Base-by-base conservation (phyloP, 2,888 invertebrate genomes). In the Acanthococcus lagerstroemiae region DNA sequence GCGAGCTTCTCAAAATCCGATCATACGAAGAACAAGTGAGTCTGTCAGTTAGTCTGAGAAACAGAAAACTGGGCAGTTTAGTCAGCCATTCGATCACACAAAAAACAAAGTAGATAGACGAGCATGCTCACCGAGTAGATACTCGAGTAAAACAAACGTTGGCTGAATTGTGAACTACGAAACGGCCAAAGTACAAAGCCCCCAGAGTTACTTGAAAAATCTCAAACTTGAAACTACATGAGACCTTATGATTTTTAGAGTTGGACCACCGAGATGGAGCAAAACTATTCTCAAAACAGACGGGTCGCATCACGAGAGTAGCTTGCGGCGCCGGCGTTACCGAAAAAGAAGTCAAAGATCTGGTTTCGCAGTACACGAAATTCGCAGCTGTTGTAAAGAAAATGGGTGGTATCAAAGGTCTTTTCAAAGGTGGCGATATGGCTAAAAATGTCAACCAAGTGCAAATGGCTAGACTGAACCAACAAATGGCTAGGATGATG, bases 401-500 rank as follows among this genome's bases (percentile, higher is more conserved):
- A 78, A 99, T 99, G 97, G 99, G 99, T 65, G 97, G 97, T 68
- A 97, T 99, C 71, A 99, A 99, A 76, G 97, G 97, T 19, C 80
- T 99, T 24, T 99, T 99, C 78, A 97, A 95, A 80, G 93, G 95
- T 67, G 97, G 97, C 44, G 97, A 99, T 75, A 95, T 97, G 87
- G 88, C 93, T 3, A 97, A 96, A 78, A 99, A 99, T 78, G 95
- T 99, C 0, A 99, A 99, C 78, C 95, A 92, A 71, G 87, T 87
- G 37, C 97, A 99, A 80, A 97, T 99, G 95, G 92, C 94, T 0
- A 96, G 96, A 78, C 81, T 99, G 9, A 97, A 99, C 78, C 95
- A 96, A 77, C 96, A 99, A 80, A 97, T 99, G 95, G 96, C 97
- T 5, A 95, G 93, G 78, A 96, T 99, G 95, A 99, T 99, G 89